phyloP scores from a whole-genome alignment of 2,888 invertebrate genomes.

The Catocala nupta region DNA sequence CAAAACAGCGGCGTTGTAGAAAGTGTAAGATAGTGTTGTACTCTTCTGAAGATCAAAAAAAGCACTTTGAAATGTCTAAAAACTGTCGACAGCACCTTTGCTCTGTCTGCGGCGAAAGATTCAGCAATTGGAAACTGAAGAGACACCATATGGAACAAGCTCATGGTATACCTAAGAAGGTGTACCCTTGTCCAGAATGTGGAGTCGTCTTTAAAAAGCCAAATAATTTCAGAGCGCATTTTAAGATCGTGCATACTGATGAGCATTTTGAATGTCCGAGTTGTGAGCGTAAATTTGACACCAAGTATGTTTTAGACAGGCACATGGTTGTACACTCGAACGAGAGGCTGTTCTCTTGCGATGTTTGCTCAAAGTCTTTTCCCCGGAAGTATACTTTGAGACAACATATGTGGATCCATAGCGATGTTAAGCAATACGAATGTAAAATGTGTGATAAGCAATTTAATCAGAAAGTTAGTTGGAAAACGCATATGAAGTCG shows the following conservation, averaged over 20 bases:
- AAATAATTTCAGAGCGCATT: constrained; percentile 62
- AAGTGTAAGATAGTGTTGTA: constrained; percentile 62
- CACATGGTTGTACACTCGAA: constrained; percentile 82
- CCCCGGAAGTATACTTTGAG: constrained; percentile 69
- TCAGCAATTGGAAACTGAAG: constrained; percentile 59
- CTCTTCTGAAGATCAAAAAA: constrained; percentile 60
- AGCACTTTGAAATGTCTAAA: constrained; percentile 53
- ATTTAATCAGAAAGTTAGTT: constrained; percentile 69
- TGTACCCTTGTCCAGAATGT: constrained; percentile 68
- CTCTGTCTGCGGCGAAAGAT: constrained; percentile 64
- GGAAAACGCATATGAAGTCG: constrained; percentile 74
- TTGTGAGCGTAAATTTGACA: constrained; percentile 75
- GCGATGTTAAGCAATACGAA: constrained; percentile 67
- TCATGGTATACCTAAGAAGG: constrained; percentile 63
- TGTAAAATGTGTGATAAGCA: constrained; percentile 69
- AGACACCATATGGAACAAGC: constrained; percentile 60
- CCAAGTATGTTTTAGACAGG: constrained; percentile 74
- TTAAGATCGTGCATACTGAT: constrained; percentile 65
- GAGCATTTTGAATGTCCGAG: constrained; percentile 62
- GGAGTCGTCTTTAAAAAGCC: constrained; percentile 59
- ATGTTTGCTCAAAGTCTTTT: constrained; percentile 78
- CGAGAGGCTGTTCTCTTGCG: constrained; percentile 78
- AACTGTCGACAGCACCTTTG: constrained; percentile 68
- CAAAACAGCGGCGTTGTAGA: constrained; percentile 63
- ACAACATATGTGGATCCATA: constrained; percentile 78